Base-by-base conservation (phyloP, 2,888 invertebrate species). In the Cantharis nigra region DNA sequence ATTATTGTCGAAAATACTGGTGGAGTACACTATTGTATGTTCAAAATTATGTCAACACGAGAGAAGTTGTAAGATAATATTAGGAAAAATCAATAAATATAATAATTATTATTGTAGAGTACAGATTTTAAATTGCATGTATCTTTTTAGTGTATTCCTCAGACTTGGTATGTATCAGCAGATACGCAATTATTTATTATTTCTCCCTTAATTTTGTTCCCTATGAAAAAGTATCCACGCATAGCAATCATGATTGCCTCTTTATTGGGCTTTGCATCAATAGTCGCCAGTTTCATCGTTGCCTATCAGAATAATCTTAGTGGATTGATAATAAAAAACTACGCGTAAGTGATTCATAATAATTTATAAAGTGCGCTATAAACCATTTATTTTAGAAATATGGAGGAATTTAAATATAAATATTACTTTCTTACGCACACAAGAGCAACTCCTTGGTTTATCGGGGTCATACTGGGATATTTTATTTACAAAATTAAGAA, bases 81-180 rank as follows among this genome's bases (percentile, higher is more conserved):
- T n/a, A n/a, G n/a, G 5, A 49, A 49, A 7, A n/a, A n/a, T 9
- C 5, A 26, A 26, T 23, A 23, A 23, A 0, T 26, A 9, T 7
- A 9, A 26, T 26, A 20, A 3, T 20, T 20, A 3, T 20, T 20
- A 26, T 26, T 26, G 7, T 2, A 26, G 33, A 13, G 7, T 7
- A n/a, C 2, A 49, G n/a, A 49, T 49, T 49, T n/a, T 2, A 49
- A 7, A n/a, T n/a, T 33, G n/a, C 7, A 4, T 49, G n/a, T 49
- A 10, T 3, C 13, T 9, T 84, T 83, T 72, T 72, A 86, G 86
- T 92, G 92, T 83, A 83, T 91, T 63, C 87, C 88, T 33, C 91
- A 91, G 80, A 89, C 90, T 0, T 92, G 92, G 92, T 92, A 91
- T 81, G 84, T 92, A 67, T 89, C 91, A 3, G 90, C 91, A 13